These are phyloP conservation scores for Hermaeophaga mercurialis DNA, from an alignment of 2,888 invertebrate genomes.

Conservation along the genomic window DNA sequence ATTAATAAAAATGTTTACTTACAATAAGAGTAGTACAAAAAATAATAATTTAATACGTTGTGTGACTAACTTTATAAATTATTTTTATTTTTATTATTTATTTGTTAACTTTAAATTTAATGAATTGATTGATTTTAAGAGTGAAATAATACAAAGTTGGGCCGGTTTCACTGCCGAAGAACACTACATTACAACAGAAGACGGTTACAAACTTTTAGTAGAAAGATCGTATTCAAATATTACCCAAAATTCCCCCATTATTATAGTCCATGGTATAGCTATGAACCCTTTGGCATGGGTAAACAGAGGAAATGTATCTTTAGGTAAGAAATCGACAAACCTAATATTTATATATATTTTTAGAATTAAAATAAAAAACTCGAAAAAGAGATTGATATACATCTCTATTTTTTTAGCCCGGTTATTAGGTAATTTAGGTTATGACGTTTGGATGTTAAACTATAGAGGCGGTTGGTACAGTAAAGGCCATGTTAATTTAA, in stretches of 20 bases:
- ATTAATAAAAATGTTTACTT: too few relatives aligned
- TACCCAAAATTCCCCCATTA: constrained; percentile 29
- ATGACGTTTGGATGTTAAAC: constrained; percentile 61
- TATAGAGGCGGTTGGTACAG: constrained; percentile 43
- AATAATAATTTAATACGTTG: too few relatives aligned
- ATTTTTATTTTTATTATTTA: too few relatives aligned
- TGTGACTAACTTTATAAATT: too few relatives aligned
- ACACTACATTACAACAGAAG: constrained; percentile 32
- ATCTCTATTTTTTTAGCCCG: constrained; percentile 34
- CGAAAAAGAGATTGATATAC: neutral
- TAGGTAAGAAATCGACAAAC: constrained; percentile 28
- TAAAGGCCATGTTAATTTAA: constrained; percentile 37
- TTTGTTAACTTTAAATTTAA: too few relatives aligned
- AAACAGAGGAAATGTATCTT: constrained; percentile 28
- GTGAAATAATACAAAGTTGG: constrained; percentile 32
- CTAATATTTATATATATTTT: constrained; percentile 1
- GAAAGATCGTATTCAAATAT: constrained; percentile 30
- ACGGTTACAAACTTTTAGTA: constrained; percentile 33
- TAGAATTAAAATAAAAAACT: neutral
- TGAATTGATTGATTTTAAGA: too few relatives aligned
- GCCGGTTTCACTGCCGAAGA: constrained; percentile 33
- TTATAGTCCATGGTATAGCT: constrained; percentile 33
- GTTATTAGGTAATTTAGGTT: constrained; percentile 58
- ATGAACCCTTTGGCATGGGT: constrained; percentile 31
- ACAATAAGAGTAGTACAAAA: too few relatives aligned